Conservation (phyloP, 2,113 vertebrate species). For the Sebastes schlegelii region DNA sequence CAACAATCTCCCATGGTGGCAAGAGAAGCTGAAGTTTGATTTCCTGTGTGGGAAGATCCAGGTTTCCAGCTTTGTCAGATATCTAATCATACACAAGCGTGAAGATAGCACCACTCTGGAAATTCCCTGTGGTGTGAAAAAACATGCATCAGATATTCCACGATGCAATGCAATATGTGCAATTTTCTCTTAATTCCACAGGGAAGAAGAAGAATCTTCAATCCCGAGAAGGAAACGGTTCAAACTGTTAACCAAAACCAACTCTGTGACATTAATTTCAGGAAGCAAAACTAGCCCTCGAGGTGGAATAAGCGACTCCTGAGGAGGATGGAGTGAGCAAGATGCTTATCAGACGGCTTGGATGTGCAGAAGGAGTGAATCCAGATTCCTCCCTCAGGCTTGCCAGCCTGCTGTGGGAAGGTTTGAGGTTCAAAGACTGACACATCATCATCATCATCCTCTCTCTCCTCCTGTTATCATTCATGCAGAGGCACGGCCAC, state of each 20-base stretch:
- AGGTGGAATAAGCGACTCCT: slow-evolving; percentile 17
- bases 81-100: slow-evolving; percentile 21
- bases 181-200: background rate
- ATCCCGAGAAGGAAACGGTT: background rate
- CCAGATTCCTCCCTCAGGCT: slow-evolving; percentile 38
- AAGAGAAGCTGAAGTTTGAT: slow-evolving; percentile 50
- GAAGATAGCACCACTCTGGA: slow-evolving; percentile 8
- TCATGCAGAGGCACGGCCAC: slow-evolving; percentile 53
- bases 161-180: background rate
- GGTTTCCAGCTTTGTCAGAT: slow-evolving; percentile 32
- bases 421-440: slow-evolving; percentile 67
- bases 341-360: slow-evolving; percentile 53
- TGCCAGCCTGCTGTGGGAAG: slow-evolving; percentile 38
- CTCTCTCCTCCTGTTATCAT: slow-evolving; percentile 35
- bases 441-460: slow-evolving; percentile 53
- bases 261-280: slow-evolving; percentile 28
- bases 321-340: slow-evolving; percentile 4
- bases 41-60: slow-evolving; percentile 51
- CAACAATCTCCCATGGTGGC: slow-evolving; percentile 35
- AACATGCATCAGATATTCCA: background rate
- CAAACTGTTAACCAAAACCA: background rate
- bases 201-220: background rate
- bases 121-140: background rate
- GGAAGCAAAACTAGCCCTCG: slow-evolving; percentile 32
- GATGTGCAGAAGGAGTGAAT: slow-evolving; percentile 50